These are phyloP conservation scores for Clupea harengus DNA, from an alignment of 2,113 vertebrate genomes.

Conservation along the genomic window DNA sequence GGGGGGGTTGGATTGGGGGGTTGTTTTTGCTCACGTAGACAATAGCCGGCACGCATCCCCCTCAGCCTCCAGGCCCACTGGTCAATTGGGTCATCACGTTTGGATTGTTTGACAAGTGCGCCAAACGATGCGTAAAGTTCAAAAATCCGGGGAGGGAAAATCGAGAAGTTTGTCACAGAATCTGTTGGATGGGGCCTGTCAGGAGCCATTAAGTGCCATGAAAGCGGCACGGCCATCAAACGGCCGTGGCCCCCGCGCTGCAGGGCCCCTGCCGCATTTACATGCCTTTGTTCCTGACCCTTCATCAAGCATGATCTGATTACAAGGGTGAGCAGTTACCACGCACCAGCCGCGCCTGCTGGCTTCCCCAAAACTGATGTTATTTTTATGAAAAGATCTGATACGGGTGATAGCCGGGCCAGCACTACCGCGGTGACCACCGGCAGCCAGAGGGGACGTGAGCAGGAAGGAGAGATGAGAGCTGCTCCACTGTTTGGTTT, in stretches of 20 bases:
- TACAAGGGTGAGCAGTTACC: conserved; percentile 91
- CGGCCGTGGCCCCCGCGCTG: conserved; percentile 77
- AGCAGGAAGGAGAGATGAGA: not conserved
- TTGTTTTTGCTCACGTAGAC: conserved; percentile 73
- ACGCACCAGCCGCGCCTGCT: not conserved
- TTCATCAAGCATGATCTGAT: conserved; percentile 97
- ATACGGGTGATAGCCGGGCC: not conserved
- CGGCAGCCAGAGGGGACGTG: not conserved
- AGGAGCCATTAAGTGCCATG: conserved; percentile 93
- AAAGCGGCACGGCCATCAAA: conserved; percentile 86
- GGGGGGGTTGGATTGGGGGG: conserved; percentile 40
- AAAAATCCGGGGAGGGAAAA: conserved; percentile 89
- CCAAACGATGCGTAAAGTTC: conserved; percentile 91
- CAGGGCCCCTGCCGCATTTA: conserved; percentile 77
- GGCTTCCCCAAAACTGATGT: not conserved
- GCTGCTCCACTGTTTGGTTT: not conserved
- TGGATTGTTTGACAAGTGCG: conserved; percentile 93
- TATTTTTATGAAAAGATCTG: not conserved
- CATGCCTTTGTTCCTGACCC: conserved; percentile 89
- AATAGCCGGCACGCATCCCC: conserved; percentile 94
- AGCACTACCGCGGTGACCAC: not conserved
- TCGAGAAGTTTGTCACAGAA: conserved; percentile 99
- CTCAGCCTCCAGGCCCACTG: conserved; percentile 93
- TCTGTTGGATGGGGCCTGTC: conserved; percentile 97
- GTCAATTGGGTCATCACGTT: conserved; percentile 98